Percentiles rank a stretch among this genome's conserved stretches.
Conservation (phyloP, 2,113 vertebrate species). For the Tichodroma muraria region DNA sequence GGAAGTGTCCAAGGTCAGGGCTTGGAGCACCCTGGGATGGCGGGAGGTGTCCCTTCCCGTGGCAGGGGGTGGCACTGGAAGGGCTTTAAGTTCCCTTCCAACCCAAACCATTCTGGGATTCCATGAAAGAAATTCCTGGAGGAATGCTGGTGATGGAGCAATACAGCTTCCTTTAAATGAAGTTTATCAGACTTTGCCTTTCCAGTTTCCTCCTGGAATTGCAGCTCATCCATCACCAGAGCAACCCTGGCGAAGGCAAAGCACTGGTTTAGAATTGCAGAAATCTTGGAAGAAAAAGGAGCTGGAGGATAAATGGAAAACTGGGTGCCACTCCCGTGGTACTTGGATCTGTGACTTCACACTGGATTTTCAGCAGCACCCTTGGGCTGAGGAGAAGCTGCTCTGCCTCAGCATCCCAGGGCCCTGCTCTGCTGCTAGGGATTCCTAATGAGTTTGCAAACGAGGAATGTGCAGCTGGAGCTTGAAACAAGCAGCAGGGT, state of each 20-base stretch:
- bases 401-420: not conserved
- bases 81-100: not conserved
- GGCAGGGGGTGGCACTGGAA: no score
- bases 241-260: accelerated
- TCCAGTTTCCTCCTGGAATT: not conserved
- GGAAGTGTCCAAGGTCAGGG: not conserved
- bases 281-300: not conserved
- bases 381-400: not conserved
- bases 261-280: not conserved
- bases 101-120: not conserved
- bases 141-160: not conserved
- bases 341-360: not conserved
- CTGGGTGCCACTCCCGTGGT: not conserved
- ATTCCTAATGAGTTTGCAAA: not conserved
- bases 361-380: not conserved
- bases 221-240: not conserved
- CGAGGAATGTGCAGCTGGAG: not conserved
- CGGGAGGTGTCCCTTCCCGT: not conserved
- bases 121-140: not conserved
- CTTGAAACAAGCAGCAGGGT: not conserved
- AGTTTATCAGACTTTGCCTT: not conserved
- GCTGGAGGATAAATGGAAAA: not conserved
- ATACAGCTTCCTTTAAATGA: not conserved
- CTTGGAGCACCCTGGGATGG: not conserved
- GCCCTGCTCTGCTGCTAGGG: not conserved